phyloP scores from a whole-genome alignment of 2,113 vertebrate species.

The Dinomys branickii region DNA sequence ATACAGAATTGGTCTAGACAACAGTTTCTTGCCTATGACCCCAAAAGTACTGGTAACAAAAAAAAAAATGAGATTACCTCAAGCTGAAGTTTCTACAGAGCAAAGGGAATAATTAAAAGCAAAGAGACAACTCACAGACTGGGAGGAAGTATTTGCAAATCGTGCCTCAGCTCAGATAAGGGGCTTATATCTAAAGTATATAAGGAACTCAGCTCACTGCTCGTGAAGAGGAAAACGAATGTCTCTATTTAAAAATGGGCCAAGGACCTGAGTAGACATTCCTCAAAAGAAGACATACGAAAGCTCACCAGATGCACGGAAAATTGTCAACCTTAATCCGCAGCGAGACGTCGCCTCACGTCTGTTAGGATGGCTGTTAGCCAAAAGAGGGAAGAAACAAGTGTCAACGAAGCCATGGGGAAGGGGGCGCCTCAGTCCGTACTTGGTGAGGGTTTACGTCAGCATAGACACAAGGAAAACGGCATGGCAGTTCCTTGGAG shows the following conservation, averaged over 20 bases:
- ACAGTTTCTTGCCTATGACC: neutral
- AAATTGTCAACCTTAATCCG: neutral
- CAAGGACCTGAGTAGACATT: neutral
- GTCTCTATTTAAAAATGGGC: neutral
- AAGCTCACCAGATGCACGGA: neutral
- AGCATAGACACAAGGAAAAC: too few species aligned
- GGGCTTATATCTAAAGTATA: neutral
- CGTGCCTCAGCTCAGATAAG: neutral
- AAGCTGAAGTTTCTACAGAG: neutral
- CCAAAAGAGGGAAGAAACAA: neutral
- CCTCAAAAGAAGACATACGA: neutral
- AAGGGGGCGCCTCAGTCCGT: too few species aligned
- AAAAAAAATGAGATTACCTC: neutral
- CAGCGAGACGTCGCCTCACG: neutral
- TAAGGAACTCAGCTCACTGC: neutral
- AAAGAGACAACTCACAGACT: neutral
- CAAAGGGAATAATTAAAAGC: neutral
- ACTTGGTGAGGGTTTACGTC: neutral
- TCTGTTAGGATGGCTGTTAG: neutral
- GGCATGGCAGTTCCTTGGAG: neutral
- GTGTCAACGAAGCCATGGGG: accelerated
- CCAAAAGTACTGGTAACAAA: neutral
- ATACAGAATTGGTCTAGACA: neutral
- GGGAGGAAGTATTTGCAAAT: neutral
- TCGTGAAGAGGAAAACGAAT: neutral